These are phyloP conservation scores for Dromas ardeola DNA, from an alignment of 2,113 vertebrate genomes.

Conservation along the genomic window DNA sequence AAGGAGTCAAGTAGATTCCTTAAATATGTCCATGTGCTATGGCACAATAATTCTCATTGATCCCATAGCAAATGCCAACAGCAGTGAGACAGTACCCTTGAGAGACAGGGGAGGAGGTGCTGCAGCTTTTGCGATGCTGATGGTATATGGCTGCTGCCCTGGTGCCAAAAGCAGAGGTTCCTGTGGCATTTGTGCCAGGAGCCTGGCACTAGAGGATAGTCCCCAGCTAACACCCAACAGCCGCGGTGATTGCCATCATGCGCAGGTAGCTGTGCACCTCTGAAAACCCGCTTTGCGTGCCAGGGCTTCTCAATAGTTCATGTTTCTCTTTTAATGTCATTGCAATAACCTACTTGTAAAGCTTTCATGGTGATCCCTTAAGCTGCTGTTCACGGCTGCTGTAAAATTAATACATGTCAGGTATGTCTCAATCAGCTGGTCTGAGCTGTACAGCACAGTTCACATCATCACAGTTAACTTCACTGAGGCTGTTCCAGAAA, in stretches of 20 bases:
- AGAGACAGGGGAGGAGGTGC: neutral
- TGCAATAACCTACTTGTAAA: neutral
- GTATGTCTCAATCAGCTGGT: neutral
- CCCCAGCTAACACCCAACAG: neutral
- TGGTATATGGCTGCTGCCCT: neutral
- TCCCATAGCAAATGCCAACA: neutral
- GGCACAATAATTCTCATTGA: neutral
- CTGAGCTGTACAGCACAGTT: neutral
- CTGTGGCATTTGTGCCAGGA: accelerated
- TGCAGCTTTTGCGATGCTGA: neutral
- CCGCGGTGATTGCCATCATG: neutral
- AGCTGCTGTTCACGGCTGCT: neutral
- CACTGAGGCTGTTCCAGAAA: neutral
- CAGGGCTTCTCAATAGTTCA: neutral
- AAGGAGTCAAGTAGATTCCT: neutral
- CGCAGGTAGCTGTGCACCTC: neutral
- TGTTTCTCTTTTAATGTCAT: neutral
- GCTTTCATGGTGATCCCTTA: neutral
- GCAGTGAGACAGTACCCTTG: neutral
- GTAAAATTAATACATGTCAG: neutral
- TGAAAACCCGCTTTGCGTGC: neutral
- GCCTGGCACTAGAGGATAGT: neutral
- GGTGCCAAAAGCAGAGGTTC: neutral
- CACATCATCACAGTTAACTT: neutral
- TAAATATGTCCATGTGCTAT: neutral